Evolutionary conservation across 2,888 invertebrate genomes (phyloP).

Genomic region (Drosophila colorata): DNA sequence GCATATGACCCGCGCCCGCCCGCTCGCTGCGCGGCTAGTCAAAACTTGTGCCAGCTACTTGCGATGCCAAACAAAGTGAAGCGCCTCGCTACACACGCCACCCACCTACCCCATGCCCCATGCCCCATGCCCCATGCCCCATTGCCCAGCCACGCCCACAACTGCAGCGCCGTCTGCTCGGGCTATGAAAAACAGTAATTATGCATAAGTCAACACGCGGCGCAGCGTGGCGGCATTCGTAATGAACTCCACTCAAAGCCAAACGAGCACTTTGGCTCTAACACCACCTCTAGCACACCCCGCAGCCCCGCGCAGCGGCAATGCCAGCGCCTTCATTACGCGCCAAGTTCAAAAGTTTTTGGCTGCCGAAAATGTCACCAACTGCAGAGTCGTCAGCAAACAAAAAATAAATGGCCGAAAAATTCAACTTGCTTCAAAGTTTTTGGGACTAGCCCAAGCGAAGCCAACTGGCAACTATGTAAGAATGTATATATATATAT

Average conservation of each 20-base stretch:
- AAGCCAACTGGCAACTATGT: constrained; percentile 47
- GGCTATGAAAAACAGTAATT: constrained; percentile 72
- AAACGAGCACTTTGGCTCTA: constrained; percentile 67
- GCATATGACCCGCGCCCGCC: constrained; percentile 62
- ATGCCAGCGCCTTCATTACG: constrained; percentile 46
- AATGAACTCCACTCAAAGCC: constrained; percentile 78
- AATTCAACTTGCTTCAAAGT: constrained; percentile 56
- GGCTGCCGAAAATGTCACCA: constrained; percentile 79
- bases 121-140: too few relatives aligned
- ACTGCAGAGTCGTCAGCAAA: constrained; percentile 58
- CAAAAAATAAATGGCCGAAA: constrained; percentile 11
- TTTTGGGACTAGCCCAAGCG: constrained; percentile 45
- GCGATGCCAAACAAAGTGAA: constrained; percentile 31
- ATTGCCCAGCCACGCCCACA: not conserved
- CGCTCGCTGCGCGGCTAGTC: too few relatives aligned
- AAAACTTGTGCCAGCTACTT: constrained; percentile 46
- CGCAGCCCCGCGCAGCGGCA: not conserved
- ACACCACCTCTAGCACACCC: not conserved
- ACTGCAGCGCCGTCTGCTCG: constrained; percentile 8
- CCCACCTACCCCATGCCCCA: not conserved
- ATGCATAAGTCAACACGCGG: constrained; percentile 81
- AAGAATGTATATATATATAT: constrained; percentile 5
- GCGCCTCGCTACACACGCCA: not conserved
- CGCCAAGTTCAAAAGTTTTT: constrained; percentile 75
- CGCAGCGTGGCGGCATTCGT: constrained; percentile 73